Evolutionary conservation across 2,797 vertebrate genomes (phyloP), one percentile per base, ranked within the genome.

Genomic region (Megaceryle alcyon): DNA sequence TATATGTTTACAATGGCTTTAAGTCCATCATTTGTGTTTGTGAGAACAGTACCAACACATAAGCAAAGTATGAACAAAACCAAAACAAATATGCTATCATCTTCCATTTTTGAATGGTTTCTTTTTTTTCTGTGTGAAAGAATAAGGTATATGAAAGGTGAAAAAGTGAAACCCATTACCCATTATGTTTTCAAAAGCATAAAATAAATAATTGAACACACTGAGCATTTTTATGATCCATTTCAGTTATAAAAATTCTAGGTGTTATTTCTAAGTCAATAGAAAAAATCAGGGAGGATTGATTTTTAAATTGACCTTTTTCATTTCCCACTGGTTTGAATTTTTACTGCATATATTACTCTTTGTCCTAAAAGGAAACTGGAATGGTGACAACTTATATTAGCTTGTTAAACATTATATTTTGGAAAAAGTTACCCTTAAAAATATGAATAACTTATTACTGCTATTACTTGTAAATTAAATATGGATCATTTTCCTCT

Each of bases 241-340:
- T 82, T 94, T 88, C 48, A 53, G 64, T 82, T 82, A 92, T n/a
- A 92, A 92, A 91, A 88, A 78, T 64, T 69, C 59, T 53, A 9
- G 8, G 13, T 88, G 31, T 70, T 82, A 79, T 84, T 95, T 94
- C 76, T 63, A 94, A 76, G 9, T 79, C 14, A 0, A 94, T 92
- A 90, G n/a, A 72, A 95, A 91, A 96, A 92, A 72, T 69, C 49
- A 56, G 10, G 12, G 25, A 76, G 14, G n/a, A 95, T 44, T 94
- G 80, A 94, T 94, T 94, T 94, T 94, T 91, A 92, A 94, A 95
- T 90, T 90, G 56, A 91, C 51, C 79, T 88, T 84, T 89, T 79
- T 48, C n/a, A 92, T 88, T 95, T 94, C 35, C 66, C 9, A 64
- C 60, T 86, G 37, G 37, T 84, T 80, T 76, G 7, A 37, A 39